Evolutionary conservation across 2,113 vertebrate genomes (phyloP), one percentile per base, ranked within the genome.

Genomic region (Raphicerus campestris): DNA sequence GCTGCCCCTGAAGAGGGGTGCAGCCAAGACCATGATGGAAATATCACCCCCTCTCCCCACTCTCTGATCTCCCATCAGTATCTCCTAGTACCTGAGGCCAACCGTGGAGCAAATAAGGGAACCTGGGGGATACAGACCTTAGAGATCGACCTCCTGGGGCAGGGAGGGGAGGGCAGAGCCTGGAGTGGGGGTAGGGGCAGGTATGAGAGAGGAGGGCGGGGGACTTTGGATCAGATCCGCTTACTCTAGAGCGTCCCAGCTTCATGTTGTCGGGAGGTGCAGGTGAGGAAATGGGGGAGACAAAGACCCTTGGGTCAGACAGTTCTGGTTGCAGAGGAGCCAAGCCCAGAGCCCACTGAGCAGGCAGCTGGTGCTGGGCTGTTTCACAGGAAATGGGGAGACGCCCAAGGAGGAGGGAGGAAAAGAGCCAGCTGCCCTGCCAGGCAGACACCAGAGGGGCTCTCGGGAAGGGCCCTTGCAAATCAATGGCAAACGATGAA

Each of bases 401-500:
- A 35, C 30, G 53, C 53, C 66, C 58, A 14, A 53, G 80, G 87
- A 86, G 17, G 55, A 93, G 47, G 95, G 66, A 82, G 35, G 49
- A 47, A 56, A 42, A 35, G 49, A 15, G 39, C 84, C 89, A 70
- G 24, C 61, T 75, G 32, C 89, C 95, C 84, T 87, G 93, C 93
- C 80, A 63, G 82, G 89, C 7, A 2, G 58, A 45, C 94, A 78
- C 78, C 63, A 26, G 86, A 82, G 83, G 96, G 87, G 42, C 86
- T 82, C 55, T 32, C 73, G 30, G 94, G 87, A 97, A 92, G 84
- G 94, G 60, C 85, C 84, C 45, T 30, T 97, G 89, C 87, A 96
- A 96, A 98, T 82, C 96, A 94, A 80, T 88, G 92, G 87, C 93
- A 80, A 94, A 66, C 15, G 97, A 98, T 98, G 93, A 98, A 98